Evolutionary conservation across 2,797 vertebrate species (phyloP), one percentile per base, ranked within the genome.

Genomic region (Calcarius lapponicus): DNA sequence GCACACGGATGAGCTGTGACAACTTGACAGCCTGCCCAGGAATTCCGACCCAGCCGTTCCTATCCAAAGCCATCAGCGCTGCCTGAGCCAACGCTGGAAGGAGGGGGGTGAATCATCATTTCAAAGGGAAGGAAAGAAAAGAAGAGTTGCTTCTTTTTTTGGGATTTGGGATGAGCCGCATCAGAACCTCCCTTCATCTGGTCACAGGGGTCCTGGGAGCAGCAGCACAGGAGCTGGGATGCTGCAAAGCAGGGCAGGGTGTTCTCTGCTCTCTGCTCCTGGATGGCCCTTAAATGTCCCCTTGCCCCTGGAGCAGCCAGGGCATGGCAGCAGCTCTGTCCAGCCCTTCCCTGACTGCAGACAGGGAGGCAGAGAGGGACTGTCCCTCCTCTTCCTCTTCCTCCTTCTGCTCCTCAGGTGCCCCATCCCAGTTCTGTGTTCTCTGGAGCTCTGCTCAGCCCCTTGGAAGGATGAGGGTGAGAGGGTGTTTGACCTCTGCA

Each of bases 11-110:
- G 88, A 67, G 93, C 95, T 97, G 96, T 89, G 96, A 95, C 94
- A 95, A 85, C 95, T 97, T 95, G 97, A 96, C 97, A 96, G 96
- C 92, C 96, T 97, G 96, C 92, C 95, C 92, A 97, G 97, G 97
- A 98, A 98, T 97, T 95, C 54, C 51, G 92, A 80, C 32, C 45
- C 16, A 95, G 86, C 73, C 10, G 29, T 86, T 96, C 43, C 89
- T 86, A 43, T 85, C 94, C 87, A 69, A 74, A 94, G 88, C 48
- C 31, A 86, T 88, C 84, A 61, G 31, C 6, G 9, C 62, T 40
- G 87, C n/a, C 95, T 92, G 83, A 95, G 91, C 91, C 91, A 74
- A 6, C 61, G 0, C 32, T 57, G 65, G 64, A 20, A 67, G 67
- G 0, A 14, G 28, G 18, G 17, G 28, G 74, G 67, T 25, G 57